Base-by-base conservation (phyloP, 2,888 invertebrate genomes). In the Acanthosepion lycidas region DNA sequence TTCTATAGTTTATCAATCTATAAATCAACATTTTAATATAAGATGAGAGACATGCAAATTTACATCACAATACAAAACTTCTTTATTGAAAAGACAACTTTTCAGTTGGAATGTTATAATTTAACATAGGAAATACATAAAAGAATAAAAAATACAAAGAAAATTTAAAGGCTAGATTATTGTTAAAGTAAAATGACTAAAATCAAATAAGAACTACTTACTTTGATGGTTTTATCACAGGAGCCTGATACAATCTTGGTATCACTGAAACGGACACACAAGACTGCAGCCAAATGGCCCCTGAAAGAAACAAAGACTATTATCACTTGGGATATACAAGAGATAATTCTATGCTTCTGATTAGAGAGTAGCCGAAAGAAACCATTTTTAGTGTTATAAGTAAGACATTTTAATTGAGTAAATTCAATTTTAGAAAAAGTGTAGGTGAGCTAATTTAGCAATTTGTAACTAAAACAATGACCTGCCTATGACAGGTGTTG, bases 201-300 rank as follows among this genome's bases (percentile, higher is more conserved):
- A 55, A 12, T 5, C 12, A 94, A 55, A 94, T 20, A 94, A 48
- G 8, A 55, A 42, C 33, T 23, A 33, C 94, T 94, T 95, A 97
- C 98, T 97, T 98, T 98, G 94, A 98, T 98, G 23, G 97, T 97
- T 95, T 97, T 97, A 96, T 98, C 98, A 95, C 97, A 97, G n/a
- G 97, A 97, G 15, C 98, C 98, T 55, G 97, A 97, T 78, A 98
- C 97, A 94, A 97, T 97, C 95, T 97, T 97, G 12, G 96, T 96
- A 93, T 97, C 97, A 95, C 97, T 97, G 95, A 97, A 97, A 95
- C 98, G 97, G 91, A 98, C 96, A 96, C 98, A 98, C 64, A 98
- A 96, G n/a, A 98, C 98, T 55, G 97, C 97, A 91, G 97, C 98
- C 94, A 97, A 97, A 96, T 98, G 98, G 51, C 98, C 98, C 91